phyloP scores from a whole-genome alignment of 2,888 invertebrate species.

The Cynaeus angustus region DNA sequence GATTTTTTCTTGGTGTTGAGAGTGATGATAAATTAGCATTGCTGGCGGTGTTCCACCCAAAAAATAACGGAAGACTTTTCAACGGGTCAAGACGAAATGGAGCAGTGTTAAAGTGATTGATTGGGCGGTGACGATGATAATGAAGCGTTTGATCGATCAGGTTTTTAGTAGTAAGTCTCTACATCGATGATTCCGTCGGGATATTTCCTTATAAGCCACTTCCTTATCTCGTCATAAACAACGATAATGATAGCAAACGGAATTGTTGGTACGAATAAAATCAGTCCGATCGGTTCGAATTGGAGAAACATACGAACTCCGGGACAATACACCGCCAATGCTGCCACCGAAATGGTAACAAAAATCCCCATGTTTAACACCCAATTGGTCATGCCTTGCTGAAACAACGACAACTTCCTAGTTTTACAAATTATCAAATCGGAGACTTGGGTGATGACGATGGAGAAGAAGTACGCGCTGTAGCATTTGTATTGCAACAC shows the following conservation, averaged over 20 bases:
- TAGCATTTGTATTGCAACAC: constrained; percentile 82
- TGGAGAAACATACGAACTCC: constrained; percentile 78
- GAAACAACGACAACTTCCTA: constrained; percentile 80
- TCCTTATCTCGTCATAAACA: constrained; percentile 82
- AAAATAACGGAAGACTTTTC: constrained; percentile 30
- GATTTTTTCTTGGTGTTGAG: constrained; percentile 14
- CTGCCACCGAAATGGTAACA: constrained; percentile 76
- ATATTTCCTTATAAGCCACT: constrained; percentile 79
- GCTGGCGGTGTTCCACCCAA: constrained; percentile 32
- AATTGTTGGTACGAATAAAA: constrained; percentile 81
- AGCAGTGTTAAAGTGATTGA: not conserved
- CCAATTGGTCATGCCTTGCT: constrained; percentile 84
- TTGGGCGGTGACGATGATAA: not conserved
- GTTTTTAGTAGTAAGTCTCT: constrained; percentile 81
- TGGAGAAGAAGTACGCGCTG: constrained; percentile 85
- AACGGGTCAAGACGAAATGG: constrained; percentile 6
- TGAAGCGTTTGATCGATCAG: too few relatives aligned
- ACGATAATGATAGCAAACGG: constrained; percentile 86
- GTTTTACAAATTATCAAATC: constrained; percentile 88
- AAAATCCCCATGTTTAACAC: constrained; percentile 76
- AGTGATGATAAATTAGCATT: constrained; percentile 23
- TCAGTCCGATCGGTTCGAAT: constrained; percentile 78
- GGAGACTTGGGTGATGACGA: constrained; percentile 85
- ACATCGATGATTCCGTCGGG: constrained; percentile 82
- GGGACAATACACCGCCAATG: constrained; percentile 80